phyloP scores from a whole-genome alignment of 2,113 vertebrate genomes.

The Myiozetetes cayanensis region DNA sequence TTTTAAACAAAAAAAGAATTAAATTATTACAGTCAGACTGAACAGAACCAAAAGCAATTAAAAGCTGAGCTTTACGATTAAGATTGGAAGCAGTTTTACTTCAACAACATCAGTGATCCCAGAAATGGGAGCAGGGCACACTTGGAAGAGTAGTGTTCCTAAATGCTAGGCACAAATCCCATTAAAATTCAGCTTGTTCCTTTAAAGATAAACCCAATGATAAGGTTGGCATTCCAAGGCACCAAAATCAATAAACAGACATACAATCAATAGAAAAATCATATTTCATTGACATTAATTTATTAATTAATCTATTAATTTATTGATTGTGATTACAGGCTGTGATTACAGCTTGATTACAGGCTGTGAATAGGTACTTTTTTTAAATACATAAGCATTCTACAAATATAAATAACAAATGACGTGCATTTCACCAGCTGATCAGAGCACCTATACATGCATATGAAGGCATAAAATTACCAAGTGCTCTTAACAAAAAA shows the following conservation, averaged over 20 bases:
- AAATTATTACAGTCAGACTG: constrained; percentile 53
- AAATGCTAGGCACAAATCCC: constrained; percentile 1
- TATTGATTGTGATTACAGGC: constrained; percentile 38
- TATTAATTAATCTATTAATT: constrained; percentile 49
- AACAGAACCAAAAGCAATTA: constrained; percentile 61
- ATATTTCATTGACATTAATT: background rate
- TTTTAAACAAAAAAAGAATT: constrained; percentile 61
- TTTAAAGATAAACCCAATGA: constrained; percentile 3
- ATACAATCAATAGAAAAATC: constrained; percentile 15
- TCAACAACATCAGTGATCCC: constrained; percentile 7
- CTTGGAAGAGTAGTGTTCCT: background rate
- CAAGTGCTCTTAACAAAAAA: background rate
- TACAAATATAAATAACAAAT: background rate
- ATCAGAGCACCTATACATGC: background rate
- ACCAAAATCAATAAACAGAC: constrained; percentile 1
- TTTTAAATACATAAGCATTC: background rate
- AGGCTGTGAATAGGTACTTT: background rate
- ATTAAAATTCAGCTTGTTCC: constrained; percentile 24
- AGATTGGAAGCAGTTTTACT: background rate
- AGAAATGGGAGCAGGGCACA: background rate
- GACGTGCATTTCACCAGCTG: background rate
- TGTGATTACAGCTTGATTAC: constrained; percentile 43
- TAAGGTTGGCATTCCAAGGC: constrained; percentile 1
- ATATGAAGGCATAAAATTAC: background rate
- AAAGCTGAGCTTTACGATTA: constrained; percentile 34